Conservation (phyloP, 30 jellyfish, hydroid and myxozoan species). For the Hydra vulgaris region DNA sequence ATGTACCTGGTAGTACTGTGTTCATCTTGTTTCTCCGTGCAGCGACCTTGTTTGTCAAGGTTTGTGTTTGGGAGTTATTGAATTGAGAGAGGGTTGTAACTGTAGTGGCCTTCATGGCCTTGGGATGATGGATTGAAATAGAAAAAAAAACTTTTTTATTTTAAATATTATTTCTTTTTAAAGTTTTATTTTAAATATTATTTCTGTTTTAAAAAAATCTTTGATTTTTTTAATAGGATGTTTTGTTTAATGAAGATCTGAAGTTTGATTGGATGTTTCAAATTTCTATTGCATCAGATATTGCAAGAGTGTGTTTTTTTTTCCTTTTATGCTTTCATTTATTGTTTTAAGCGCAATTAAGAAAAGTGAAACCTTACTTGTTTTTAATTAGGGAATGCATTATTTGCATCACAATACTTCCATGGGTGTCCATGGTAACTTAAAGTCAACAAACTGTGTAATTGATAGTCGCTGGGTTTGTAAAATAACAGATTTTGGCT, state of each 20-base stretch:
- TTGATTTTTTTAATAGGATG: constrained; percentile 60
- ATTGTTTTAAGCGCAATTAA: not conserved
- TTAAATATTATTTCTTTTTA: no score
- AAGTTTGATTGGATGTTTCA: constrained; percentile 93
- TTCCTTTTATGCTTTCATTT: no score
- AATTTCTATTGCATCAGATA: constrained; percentile 81
- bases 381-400: constrained; percentile 74
- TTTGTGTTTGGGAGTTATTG: no score
- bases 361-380: no score
- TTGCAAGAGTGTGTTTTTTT: constrained; percentile 82
- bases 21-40: no score
- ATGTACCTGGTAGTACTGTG: no score
- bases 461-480: constrained; percentile 92
- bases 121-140: no score
- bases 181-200: not conserved
- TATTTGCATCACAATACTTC: constrained; percentile 53
- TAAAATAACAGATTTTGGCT: constrained; percentile 84
- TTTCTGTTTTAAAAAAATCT: not conserved
- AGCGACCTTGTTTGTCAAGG: no score
- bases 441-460: constrained; percentile 75
- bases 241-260: constrained; percentile 59
- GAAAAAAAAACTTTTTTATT: not conserved
- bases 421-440: constrained; percentile 72
- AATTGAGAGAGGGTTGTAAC: no score
- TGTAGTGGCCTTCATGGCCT: no score